Conservation (phyloP, 2,113 vertebrate species). For the Crocuta crocuta region DNA sequence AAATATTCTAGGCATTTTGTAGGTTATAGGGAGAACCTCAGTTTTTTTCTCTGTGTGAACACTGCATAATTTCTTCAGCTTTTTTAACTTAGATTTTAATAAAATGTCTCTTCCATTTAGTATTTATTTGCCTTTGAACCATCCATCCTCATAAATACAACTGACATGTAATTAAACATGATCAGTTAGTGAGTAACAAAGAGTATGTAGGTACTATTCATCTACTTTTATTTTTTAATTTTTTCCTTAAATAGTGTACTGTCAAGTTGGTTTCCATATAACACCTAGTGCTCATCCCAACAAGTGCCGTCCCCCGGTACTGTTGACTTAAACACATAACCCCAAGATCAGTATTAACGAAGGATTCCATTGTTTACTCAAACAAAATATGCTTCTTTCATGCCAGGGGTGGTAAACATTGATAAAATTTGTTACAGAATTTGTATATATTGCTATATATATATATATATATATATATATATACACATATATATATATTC, state of each 20-base stretch:
- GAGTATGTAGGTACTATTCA: neutral
- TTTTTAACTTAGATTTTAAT: neutral
- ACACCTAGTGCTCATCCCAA: too few relatives aligned
- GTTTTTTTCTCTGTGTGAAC: neutral
- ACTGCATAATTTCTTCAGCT: neutral
- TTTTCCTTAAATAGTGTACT: too few relatives aligned
- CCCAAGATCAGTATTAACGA: neutral
- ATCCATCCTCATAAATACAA: constrained; percentile 40
- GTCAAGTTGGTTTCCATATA: too few relatives aligned
- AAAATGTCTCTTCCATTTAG: constrained; percentile 26
- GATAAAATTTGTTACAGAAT: neutral
- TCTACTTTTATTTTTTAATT: too few relatives aligned
- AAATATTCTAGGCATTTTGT: neutral
- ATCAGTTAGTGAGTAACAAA: neutral
- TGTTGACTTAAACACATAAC: constrained; percentile 20
- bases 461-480: too few relatives aligned
- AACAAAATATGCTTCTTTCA: constrained; percentile 23
- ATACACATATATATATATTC: too few relatives aligned
- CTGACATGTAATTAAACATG: constrained; percentile 41
- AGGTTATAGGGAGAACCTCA: neutral
- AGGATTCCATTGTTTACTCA: neutral
- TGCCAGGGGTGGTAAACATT: constrained; percentile 5
- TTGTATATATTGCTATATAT: too few relatives aligned
- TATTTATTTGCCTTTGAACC: constrained; percentile 7
- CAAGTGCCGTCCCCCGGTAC: neutral